Percentiles rank a stretch among this genome's conserved stretches.
Evolutionary conservation across 2,113 vertebrate species (phyloP).

Genomic region (Solea solea): DNA sequence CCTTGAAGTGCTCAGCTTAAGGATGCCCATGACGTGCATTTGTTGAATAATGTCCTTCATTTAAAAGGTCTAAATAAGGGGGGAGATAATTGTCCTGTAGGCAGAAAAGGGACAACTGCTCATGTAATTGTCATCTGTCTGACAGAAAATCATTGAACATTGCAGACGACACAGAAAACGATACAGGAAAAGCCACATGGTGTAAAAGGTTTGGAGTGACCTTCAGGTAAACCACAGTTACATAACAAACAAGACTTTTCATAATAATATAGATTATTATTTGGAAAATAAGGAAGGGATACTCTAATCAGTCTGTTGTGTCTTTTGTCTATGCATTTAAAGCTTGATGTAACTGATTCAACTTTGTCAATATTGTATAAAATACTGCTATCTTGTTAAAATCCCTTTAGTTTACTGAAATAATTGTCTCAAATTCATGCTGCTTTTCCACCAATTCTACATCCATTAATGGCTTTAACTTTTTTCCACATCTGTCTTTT

Average conservation of each 20-base stretch:
- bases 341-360: neutral
- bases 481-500: no score
- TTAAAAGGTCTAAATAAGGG: conserved; percentile 5
- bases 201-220: neutral
- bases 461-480: no score
- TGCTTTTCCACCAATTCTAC: neutral
- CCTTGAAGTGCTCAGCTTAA: conserved; percentile 6
- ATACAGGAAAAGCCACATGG: neutral
- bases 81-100: neutral
- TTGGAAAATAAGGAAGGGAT: neutral
- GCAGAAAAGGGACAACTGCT: neutral
- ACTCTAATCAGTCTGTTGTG: neutral
- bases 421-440: neutral
- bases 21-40: neutral
- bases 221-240: neutral
- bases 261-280: neutral
- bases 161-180: neutral
- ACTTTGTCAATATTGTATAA: neutral
- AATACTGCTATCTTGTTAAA: neutral
- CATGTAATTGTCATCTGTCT: conserved; percentile 1
- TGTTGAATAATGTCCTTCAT: conserved; percentile 1
- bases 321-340: neutral
- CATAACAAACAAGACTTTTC: neutral
- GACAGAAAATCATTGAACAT: conserved; percentile 21
- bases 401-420: neutral